Base-by-base conservation (phyloP, 2,797 vertebrate species). In the Xenentodon cancila region DNA sequence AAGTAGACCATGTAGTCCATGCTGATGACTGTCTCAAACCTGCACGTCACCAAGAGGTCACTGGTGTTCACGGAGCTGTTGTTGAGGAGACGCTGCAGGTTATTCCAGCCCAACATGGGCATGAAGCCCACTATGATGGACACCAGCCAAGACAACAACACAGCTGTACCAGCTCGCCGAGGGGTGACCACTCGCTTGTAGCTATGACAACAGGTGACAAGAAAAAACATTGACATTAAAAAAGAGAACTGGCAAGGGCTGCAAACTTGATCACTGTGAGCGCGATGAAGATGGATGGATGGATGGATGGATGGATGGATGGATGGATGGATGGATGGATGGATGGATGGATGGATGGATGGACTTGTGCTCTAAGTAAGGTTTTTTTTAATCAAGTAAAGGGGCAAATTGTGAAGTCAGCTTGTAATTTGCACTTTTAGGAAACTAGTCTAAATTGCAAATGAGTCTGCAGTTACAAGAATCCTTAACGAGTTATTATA, bases 1-100 rank as follows among this genome's bases (percentile, higher is more conserved):
- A 99, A 99, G 89, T 99, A 99, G 51, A 99, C 98, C 97, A 99
- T 99, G 86, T 99, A 99, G 71, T 98, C 91, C 98, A 99, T 99
- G 91, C 96, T 96, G 93, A 99, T 98, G 81, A 99, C 96, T 0
- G 92, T 96, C 92, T 97, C 97, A 8, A 99, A 99, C 87, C 92
- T 81, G 60, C 98, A 99, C 9, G 86, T 92, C 82, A 99, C 93
- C 82, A 95, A 52, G 0, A 93, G 88, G 44, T 94, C 91, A 0
- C 88, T 54, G 8, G 81, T 56, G 0, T 92, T 87, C 59, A 63
- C 8, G 20, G 89, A 89, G 49, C 60, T 74, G 25, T 94, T 95
- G 79, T 82, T 75, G 62, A 56, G 71, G 44, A 96, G 90, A 57
- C 51, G 73, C 17, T 74, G 84, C 61, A 97, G 90, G 82, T 97